Evolutionary conservation across 2,113 vertebrate species (phyloP), one percentile per base, ranked within the genome.

Genomic region (Coregonus clupeaformis): DNA sequence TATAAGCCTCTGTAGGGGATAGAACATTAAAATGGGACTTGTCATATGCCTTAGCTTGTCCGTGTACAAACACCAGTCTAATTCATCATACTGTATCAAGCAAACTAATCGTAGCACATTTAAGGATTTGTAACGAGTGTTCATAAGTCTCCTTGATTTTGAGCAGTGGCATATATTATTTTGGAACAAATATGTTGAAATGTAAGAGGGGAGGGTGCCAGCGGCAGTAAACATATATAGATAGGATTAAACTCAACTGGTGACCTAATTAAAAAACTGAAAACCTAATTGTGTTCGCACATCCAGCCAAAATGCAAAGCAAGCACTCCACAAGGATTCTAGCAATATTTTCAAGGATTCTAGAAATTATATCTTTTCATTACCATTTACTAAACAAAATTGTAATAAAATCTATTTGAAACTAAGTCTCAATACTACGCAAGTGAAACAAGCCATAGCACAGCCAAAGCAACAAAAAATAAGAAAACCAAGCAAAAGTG

Each of bases 201-300:
- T 69, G 80, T 78, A 62, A 55, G 11, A 0, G 20, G 73, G 79
- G 73, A 73, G 57, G 12, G 75, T 76, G 73, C 72, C 81, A 75
- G 74, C 76, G 73, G 74, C 68, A 82, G 72, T 75, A 81, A 84
- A 86, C 80, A 87, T 77, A 73, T 81, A 59, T 76, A 85, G 73
- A 84, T 84, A 68, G 24, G 32, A 65, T 65, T 81, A 80, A 83
- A 79, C 71, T 77, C 68, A 84, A 84, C 67, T 75, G 80, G 76
- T 84, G 79, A 80, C 75, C 80, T 66, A 76, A 86, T 84, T 86
- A 73, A 85, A 79, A 75, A 72, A 73, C 57, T 76, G 77, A 71
- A 85, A 79, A 77, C 69, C 36, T 57, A 73, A 84, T 52, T 52
- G 72, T 49, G 72, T 69, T 82, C 79, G 79, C 64, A 82, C 79